Evolutionary conservation across 1,140 invertebrate species (phyloP).

Genomic region (Lutraria rhynchaena): DNA sequence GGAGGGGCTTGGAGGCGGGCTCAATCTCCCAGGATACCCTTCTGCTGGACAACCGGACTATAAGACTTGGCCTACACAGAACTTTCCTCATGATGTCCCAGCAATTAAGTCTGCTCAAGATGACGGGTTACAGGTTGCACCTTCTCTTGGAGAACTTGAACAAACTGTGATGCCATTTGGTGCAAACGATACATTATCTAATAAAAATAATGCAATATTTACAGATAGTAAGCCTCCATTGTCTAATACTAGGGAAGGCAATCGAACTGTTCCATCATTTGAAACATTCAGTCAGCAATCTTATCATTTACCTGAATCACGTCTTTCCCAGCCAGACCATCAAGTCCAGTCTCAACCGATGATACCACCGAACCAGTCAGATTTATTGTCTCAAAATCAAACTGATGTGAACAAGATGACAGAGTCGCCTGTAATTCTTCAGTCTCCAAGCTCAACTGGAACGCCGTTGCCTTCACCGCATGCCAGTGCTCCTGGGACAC

Average conservation of each 20-base stretch:
- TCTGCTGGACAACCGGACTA: not conserved
- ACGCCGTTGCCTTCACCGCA: conserved; percentile 11
- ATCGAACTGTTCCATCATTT: not conserved
- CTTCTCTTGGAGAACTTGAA: conserved; percentile 22
- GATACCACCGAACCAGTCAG: conserved; percentile 3
- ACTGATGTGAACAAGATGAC: not conserved
- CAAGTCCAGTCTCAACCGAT: not conserved
- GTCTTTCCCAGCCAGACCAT: not conserved
- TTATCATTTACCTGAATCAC: not conserved
- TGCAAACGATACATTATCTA: not conserved
- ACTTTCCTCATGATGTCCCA: conserved; percentile 2
- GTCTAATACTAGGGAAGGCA: not conserved
- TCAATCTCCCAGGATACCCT: conserved; percentile 6
- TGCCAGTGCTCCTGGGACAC: conserved; percentile 18
- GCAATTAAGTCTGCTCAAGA: not conserved
- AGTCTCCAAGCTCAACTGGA: conserved; percentile 20
- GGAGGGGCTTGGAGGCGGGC: conserved; percentile 89
- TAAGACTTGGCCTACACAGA: conserved; percentile 9
- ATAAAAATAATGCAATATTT: not conserved
- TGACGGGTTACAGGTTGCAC: not conserved
- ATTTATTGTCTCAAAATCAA: not conserved
- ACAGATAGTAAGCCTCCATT: not conserved
- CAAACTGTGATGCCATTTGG: conserved; percentile 20
- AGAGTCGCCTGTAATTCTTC: not conserved
- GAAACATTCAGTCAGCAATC: not conserved